Base-by-base conservation (phyloP, 2,888 invertebrate genomes). In the Ferrisia virgata region DNA sequence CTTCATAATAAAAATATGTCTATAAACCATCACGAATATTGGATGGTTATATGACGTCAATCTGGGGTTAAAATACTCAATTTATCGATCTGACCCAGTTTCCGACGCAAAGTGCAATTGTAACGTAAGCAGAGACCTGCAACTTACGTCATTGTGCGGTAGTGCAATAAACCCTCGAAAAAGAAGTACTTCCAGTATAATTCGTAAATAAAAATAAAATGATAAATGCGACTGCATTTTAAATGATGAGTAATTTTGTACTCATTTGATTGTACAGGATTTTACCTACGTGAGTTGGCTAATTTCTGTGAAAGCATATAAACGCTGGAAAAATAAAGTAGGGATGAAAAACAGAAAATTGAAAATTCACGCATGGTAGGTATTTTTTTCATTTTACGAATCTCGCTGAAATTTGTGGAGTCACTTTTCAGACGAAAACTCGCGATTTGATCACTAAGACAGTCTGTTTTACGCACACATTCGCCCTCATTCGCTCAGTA, bases 61-160 rank as follows among this genome's bases (percentile, higher is more conserved):
- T 28, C 25, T 69, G 53, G 76, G 83, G 83, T 83, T 83, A 83
- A 83, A 83, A 83, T 83, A 83, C 83, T 83, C 72, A 76, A 43
- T 76, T 83, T 83, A 83, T 83, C 69, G 83, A 83, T 83, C 83
- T 83, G 83, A 83, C 83, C 83, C 76, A 83, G 72, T 83, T 83
- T 83, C 40, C 22, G 22, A 64, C 36, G 64, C 82, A 76, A 83
- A 72, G 83, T 83, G 83, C 83, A 83, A 72, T 83, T 69, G 83
- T 76, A 76, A 83, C 72, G 83, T 76, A 76, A 83, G 76, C 83
- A 43, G 33, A 83, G 76, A 83, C 83, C 83, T 83, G 83, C 83
- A 83, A 83, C 83, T 72, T 72, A 83, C 72, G 83, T 83, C 83
- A 83, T 47, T 43, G 83, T 83, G 43, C 47, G 76, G 69, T 82